These are phyloP conservation scores for Galleria mellonella DNA, from an alignment of 1,140 invertebrate genomes.

Conservation along the genomic window DNA sequence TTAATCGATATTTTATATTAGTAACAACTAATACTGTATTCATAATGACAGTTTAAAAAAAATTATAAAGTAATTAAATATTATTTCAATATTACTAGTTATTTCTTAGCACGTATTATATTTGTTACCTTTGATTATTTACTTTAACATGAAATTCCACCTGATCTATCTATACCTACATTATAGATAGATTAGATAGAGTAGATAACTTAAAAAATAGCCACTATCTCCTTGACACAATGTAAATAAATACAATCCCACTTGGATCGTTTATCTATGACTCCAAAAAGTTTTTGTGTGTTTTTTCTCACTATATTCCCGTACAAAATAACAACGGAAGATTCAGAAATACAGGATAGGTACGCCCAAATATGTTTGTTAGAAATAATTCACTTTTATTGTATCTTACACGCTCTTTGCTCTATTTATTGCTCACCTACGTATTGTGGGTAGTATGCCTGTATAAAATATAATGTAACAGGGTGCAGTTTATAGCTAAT, in stretches of 20 bases:
- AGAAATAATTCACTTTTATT: constrained; percentile 72
- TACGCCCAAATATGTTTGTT: constrained; percentile 52
- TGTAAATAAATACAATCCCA: constrained; percentile 3
- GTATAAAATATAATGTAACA: constrained; percentile 46
- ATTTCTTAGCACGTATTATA: too few species aligned
- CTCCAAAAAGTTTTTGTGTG: background rate
- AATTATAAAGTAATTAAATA: too few species aligned
- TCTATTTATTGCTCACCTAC: constrained; percentile 66
- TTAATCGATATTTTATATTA: too few species aligned
- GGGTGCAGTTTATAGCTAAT: constrained; percentile 34
- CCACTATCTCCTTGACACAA: background rate
- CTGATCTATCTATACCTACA: too few species aligned
- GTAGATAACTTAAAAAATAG: too few species aligned
- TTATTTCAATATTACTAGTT: too few species aligned
- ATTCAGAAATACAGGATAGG: constrained; percentile 33
- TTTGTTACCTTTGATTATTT: too few species aligned
- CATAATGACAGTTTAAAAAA: too few species aligned
- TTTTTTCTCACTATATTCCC: constrained; percentile 5
- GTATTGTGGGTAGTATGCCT: constrained; percentile 37
- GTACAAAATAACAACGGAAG: constrained; percentile 7
- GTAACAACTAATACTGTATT: too few species aligned
- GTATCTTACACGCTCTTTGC: constrained; percentile 65
- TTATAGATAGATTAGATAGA: too few species aligned
- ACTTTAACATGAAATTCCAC: too few species aligned
- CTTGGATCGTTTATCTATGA: constrained; percentile 5